Evolutionary conservation across 2,888 invertebrate genomes (phyloP).

Genomic region (Synanthedon vespiformis): DNA sequence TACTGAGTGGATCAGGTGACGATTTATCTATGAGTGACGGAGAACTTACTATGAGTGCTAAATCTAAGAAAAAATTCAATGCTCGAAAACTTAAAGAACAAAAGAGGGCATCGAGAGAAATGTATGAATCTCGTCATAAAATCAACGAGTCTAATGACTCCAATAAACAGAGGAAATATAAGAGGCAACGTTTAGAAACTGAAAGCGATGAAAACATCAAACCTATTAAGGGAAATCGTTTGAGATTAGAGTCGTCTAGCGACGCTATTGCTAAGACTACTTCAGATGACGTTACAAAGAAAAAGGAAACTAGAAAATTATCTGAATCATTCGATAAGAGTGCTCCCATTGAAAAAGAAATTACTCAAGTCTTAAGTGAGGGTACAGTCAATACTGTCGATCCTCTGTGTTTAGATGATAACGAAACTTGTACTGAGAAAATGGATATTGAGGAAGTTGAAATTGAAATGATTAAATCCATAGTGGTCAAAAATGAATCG

Average conservation of each 20-base stretch:
- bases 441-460: conserved; percentile 30
- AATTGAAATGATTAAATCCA: conserved; percentile 27
- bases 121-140: conserved; percentile 53
- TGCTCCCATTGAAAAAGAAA: conserved; percentile 41
- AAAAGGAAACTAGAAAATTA: conserved; percentile 22
- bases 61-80: conserved; percentile 55
- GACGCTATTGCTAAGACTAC: conserved; percentile 17
- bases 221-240: conserved; percentile 28
- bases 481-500: conserved; percentile 23
- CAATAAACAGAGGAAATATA: conserved; percentile 21
- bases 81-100: conserved; percentile 51
- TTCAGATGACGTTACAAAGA: conserved; percentile 14
- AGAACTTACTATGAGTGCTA: conserved; percentile 48
- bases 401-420: conserved; percentile 34
- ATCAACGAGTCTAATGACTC: conserved; percentile 19
- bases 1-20: conserved; percentile 54
- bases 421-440: conserved; percentile 31
- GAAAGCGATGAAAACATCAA: conserved; percentile 24
- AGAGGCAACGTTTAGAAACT: conserved; percentile 27
- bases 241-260: conserved; percentile 41
- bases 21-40: conserved; percentile 54
- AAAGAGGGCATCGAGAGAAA: conserved; percentile 55
- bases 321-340: conserved; percentile 29
- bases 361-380: conserved; percentile 26
- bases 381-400: conserved; percentile 22